Evolutionary conservation across 2,113 vertebrate genomes (phyloP), one percentile per base, ranked within the genome.

Genomic region (Fregetta grallaria): DNA sequence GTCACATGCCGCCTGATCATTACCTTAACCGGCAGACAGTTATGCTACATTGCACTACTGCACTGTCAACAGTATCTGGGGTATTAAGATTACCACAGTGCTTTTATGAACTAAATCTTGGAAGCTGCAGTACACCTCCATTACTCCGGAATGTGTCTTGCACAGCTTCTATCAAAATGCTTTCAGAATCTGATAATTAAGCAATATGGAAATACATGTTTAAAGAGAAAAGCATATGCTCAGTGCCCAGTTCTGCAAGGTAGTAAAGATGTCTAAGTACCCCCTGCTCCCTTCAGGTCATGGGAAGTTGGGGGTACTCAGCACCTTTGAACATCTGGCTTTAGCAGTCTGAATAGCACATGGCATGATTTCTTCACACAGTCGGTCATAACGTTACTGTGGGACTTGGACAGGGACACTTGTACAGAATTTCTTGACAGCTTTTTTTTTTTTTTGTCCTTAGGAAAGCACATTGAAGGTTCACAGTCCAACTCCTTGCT

Each of bases 171-270:
- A 88, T 91, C 91, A 74, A 88, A 97, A 90, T 26, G 72, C 77
- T 90, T 97, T 94, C 77, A 85, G 90, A 86, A 94, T 91, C 87
- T 95, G 92, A 73, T 92, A 97, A 96, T 95, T 96, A 94, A 92
- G 93, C 72, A 86, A n/a, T 53, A 36, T 52, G 89, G 76, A 93
- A 96, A 62, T 59, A 52, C 42, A 44, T 38, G 44, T 75, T 97
- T 95, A 94, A 96, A 95, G 92, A 94, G 73, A 53, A 90, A 76
- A 87, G 18, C 11, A 11, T 12, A 13, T 20, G 52, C 30, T 71
- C 27, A 19, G 80, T 63, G 80, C 23, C 59, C 18, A 7, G 38
- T 81, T 71, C 73, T 85, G 59, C 23, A 38, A 9, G 32, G 25
- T 42, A 42, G 47, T 66, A 30, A 90, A 61, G 36, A 25, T 45